Evolutionary conservation across 2,113 vertebrate species (phyloP), one percentile per base, ranked within the genome.

Genomic region (Actenoides lindsayi): DNA sequence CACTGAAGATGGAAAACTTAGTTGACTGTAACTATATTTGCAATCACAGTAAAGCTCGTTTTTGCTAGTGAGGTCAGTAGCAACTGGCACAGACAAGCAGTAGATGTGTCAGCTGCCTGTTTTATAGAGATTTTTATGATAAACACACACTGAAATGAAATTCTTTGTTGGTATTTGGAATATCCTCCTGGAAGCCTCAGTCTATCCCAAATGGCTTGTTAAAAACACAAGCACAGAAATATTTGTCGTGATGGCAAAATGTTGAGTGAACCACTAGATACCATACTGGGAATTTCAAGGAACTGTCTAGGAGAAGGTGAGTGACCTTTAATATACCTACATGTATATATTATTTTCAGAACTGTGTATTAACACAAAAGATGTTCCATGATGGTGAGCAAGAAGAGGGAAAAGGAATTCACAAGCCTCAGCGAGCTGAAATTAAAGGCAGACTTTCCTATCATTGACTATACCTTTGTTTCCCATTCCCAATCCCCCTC

Each of bases 121-220:
- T 96, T 94, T 91, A 92, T 80, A 76, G 70, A 89, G 65, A 79
- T 92, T 94, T 95, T 96, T 84, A 87, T 67, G 77, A 83, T 80
- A 94, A 85, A 77, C 44, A 77, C 50, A 51, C 17, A 42, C 24
- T 89, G 83, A 92, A 96, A 85, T 85, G 39, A 92, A 87, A 77
- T 76, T 86, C 35, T 87, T 20, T 59, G 65, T 3, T 93, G 77
- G 74, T 33, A 50, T 87, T 85, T 95, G 87, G 70, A 94, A 77
- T 74, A 70, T 74, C 37, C 57, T 90, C 46, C 37, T 91, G 95
- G 59, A 96, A 87, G 62, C 25, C 67, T 79, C 83, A 76, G 81
- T 28, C 44, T 76, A 46, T 50, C 37, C 70, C 19, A n/a, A 85
- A 41, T 0, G 89, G 35, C 13, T 94, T 80, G 56, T 46, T 35